A percentile compares a stretch with the other conserved stretches of the same genome.
These are phyloP conservation scores for Lacerta bilineata DNA, from an alignment of 2,797 vertebrate species.

Conservation along the genomic window DNA sequence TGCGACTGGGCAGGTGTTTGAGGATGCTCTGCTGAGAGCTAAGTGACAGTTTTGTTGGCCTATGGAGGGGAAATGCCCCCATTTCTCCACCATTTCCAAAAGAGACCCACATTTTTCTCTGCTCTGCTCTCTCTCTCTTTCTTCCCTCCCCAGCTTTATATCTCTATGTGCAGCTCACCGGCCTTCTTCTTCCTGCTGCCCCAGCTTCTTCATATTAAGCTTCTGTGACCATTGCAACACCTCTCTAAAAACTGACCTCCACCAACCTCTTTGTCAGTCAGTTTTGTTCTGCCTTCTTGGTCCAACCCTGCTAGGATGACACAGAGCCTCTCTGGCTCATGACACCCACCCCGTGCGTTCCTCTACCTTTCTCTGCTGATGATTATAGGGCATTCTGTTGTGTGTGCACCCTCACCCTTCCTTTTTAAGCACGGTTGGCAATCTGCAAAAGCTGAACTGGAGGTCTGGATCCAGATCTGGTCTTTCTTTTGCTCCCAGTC, in stretches of 20 bases:
- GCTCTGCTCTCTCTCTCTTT: no score
- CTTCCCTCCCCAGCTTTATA: no score
- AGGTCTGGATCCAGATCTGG: rapidly evolving
- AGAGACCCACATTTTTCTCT: no score
- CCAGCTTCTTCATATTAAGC: neutral
- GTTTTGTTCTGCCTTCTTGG: no score
- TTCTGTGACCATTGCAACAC: neutral
- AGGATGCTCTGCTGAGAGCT: no score
- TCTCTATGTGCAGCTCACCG: no score
- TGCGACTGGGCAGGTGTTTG: no score
- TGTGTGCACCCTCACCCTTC: neutral
- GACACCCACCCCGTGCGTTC: no score
- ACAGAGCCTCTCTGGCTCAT: neutral
- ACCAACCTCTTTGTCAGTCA: neutral
- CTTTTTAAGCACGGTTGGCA: neutral
- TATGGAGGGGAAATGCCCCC: no score
- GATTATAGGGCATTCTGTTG: neutral
- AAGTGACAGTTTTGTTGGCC: no score
- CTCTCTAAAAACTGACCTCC: neutral
- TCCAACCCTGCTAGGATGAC: neutral
- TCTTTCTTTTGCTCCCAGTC: neutral
- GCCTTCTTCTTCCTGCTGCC: neutral
- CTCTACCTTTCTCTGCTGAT: neutral
- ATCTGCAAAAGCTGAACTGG: neutral
- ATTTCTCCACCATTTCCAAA: no score